These are phyloP conservation scores for Gobio occitaniae DNA, from an alignment of 2,797 vertebrate species.

Conservation along the genomic window DNA sequence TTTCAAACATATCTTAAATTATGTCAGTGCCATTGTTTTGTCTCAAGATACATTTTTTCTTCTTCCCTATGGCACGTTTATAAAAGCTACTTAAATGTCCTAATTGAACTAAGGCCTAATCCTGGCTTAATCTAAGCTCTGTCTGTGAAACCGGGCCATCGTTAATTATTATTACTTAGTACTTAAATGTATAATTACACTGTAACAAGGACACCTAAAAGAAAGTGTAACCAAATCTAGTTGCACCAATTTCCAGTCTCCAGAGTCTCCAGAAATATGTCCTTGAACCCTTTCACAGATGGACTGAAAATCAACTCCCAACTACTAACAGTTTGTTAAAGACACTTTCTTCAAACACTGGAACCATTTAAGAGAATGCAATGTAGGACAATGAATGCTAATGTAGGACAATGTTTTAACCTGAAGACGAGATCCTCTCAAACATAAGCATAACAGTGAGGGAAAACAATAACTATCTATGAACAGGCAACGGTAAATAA, in stretches of 20 bases:
- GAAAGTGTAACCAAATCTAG: neutral
- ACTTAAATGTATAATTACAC: neutral
- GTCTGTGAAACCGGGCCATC: too few species aligned
- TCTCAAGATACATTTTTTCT: too few species aligned
- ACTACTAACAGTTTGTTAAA: neutral
- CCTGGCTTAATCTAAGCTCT: too few species aligned
- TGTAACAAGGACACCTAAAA: neutral
- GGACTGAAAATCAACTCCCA: conserved; percentile 3
- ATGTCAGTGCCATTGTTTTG: too few species aligned
- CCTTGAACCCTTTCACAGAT: neutral
- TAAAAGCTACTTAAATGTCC: too few species aligned
- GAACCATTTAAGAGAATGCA: neutral
- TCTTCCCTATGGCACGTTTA: too few species aligned
- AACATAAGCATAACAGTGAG: neutral
- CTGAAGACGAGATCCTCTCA: neutral
- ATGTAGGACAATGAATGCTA: neutral
- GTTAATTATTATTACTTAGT: neutral
- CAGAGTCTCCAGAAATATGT: neutral
- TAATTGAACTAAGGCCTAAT: too few species aligned
- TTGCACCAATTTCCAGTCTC: too few species aligned
- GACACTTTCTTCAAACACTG: neutral
- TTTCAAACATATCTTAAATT: too few species aligned
- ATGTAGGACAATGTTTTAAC: neutral
- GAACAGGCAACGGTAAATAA: neutral
- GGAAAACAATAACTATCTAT: neutral